These are phyloP conservation scores for Mesopsocus fuscifrons DNA, from an alignment of 2,888 invertebrate species.

Conservation along the genomic window DNA sequence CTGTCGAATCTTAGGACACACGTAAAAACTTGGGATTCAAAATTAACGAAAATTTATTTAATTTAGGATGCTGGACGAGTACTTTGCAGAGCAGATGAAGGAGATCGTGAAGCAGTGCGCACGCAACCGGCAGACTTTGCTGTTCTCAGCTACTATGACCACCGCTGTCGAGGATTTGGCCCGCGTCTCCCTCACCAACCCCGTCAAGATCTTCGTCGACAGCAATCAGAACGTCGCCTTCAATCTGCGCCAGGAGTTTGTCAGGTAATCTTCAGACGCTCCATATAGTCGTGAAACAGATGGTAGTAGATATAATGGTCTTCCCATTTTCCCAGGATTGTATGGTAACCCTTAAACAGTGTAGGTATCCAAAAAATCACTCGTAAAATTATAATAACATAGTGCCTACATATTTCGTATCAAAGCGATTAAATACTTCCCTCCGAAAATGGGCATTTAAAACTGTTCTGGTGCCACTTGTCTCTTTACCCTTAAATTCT, in stretches of 20 bases:
- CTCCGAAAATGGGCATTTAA: too few relatives aligned
- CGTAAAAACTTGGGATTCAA: too few relatives aligned
- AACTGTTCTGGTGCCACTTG: too few relatives aligned
- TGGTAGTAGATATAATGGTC: constrained; percentile 15
- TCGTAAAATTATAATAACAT: too few relatives aligned
- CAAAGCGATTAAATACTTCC: too few relatives aligned
- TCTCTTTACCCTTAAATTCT: too few relatives aligned
- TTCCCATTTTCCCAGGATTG: neutral
- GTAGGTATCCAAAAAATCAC: too few relatives aligned
- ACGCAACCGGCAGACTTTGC: constrained; percentile 79
- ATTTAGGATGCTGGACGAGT: constrained; percentile 97
- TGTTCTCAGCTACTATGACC: constrained; percentile 99
- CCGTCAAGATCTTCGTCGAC: constrained; percentile 89
- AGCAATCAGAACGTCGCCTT: constrained; percentile 91
- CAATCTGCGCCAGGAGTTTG: constrained; percentile 90
- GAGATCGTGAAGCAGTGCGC: constrained; percentile 90
- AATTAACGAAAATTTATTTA: too few relatives aligned
- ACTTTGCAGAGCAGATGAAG: constrained; percentile 98
- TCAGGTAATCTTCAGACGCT: constrained; percentile 36
- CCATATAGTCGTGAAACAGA: too few relatives aligned
- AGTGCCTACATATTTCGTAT: too few relatives aligned
- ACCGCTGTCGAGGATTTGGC: constrained; percentile 90
- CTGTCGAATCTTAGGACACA: too few relatives aligned
- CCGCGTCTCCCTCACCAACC: constrained; percentile 77
- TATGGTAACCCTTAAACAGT: too few relatives aligned